Percentiles rank a stretch among this genome's conserved stretches.
phyloP scores from a whole-genome alignment of 2,888 invertebrate species.

The Polylopha cassiicola region DNA sequence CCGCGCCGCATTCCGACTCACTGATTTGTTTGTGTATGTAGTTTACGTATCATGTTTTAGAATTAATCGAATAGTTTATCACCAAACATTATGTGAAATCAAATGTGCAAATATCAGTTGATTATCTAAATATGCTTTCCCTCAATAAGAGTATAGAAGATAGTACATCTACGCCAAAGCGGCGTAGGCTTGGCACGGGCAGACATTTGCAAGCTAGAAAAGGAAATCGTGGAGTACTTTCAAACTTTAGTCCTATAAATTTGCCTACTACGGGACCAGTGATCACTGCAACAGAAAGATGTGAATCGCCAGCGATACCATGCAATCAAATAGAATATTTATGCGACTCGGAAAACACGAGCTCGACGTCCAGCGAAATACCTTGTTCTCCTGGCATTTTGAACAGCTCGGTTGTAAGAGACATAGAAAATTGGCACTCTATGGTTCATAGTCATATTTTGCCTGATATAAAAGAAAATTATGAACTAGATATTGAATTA shows the following conservation, averaged over 20 bases:
- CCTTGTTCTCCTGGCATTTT: slow-evolving; percentile 48
- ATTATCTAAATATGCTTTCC: slow-evolving; percentile 32
- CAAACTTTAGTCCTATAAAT: slow-evolving; percentile 38
- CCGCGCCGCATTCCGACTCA: no score
- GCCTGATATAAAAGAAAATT: slow-evolving; percentile 29
- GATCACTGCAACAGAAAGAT: slow-evolving; percentile 28
- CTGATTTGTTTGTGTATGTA: no score
- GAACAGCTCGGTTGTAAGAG: slow-evolving; percentile 34
- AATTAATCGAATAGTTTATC: no score
- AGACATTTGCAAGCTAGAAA: slow-evolving; percentile 35
- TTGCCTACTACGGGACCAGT: slow-evolving; percentile 22
- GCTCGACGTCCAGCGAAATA: slow-evolving; percentile 38
- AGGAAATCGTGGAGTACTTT: slow-evolving; percentile 23
- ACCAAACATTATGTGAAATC: no score
- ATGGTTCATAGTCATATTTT: slow-evolving; percentile 35
- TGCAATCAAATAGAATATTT: slow-evolving; percentile 67
- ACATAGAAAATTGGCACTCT: slow-evolving; percentile 44
- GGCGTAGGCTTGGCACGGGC: slow-evolving; percentile 51
- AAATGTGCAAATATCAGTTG: background rate
- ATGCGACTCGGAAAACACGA: slow-evolving; percentile 47
- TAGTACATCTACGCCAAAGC: slow-evolving; percentile 57
- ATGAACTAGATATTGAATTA: slow-evolving; percentile 29
- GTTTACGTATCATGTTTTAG: no score
- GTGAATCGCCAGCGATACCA: slow-evolving; percentile 61
- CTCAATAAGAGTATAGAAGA: slow-evolving; percentile 25